Evolutionary conservation across 2,797 vertebrate species (phyloP).

Genomic region (Leptatherina wallacei): DNA sequence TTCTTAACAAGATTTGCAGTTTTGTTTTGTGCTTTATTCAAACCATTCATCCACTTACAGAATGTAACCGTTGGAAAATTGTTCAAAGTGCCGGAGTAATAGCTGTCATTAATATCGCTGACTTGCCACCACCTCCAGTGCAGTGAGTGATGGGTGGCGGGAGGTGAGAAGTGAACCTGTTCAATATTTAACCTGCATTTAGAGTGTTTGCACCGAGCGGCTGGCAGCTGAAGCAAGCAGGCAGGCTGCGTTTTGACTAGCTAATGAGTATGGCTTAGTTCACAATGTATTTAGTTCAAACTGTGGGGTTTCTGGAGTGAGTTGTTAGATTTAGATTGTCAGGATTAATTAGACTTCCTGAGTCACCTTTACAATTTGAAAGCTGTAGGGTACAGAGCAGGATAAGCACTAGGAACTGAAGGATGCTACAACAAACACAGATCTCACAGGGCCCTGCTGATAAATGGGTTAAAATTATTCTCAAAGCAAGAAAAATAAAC

Average conservation of each 20-base stretch:
- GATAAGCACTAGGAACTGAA: not conserved
- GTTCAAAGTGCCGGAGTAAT: constrained; percentile 55
- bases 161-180: constrained; percentile 52
- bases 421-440: not conserved
- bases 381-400: constrained; percentile 5
- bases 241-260: constrained; percentile 62
- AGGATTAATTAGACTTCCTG: constrained; percentile 28
- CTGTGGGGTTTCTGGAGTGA: constrained; percentile 11
- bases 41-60: constrained; percentile 55
- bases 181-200: constrained; percentile 75
- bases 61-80: constrained; percentile 46
- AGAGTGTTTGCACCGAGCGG: constrained; percentile 61
- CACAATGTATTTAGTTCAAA: constrained; percentile 42
- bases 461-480: constrained; percentile 9
- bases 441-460: not conserved
- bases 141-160: constrained; percentile 48
- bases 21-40: constrained; percentile 46
- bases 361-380: constrained; percentile 8
- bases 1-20: constrained; percentile 52
- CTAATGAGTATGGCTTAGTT: constrained; percentile 47
- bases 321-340: constrained; percentile 35
- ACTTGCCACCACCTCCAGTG: constrained; percentile 62
- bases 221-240: constrained; percentile 54
- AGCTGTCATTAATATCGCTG: constrained; percentile 72
- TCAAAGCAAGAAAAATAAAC: not conserved